phyloP scores from a whole-genome alignment of 2,113 vertebrate species.

The Epinephelus lanceolatus region DNA sequence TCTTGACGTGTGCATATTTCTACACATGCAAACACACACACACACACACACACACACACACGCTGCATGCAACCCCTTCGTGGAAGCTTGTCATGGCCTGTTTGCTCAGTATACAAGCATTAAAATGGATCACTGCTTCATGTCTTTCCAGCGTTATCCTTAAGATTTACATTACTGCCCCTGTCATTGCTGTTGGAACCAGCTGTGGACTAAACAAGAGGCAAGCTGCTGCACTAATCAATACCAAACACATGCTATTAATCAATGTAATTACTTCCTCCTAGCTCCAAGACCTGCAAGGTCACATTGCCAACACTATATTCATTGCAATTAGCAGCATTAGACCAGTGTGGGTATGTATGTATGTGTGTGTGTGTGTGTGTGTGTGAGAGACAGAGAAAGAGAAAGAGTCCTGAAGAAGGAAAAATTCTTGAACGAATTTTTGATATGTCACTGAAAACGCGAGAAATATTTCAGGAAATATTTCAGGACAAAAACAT shows the following conservation, averaged over 20 bases:
- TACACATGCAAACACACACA: background rate
- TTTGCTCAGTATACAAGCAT: conserved; percentile 25
- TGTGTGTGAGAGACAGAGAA: conserved; percentile 13
- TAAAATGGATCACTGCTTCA: conserved; percentile 31
- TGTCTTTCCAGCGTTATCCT: background rate
- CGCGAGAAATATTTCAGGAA: background rate
- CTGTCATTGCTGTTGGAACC: conserved; percentile 22
- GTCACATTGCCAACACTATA: conserved; percentile 37
- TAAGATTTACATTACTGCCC: conserved; percentile 9
- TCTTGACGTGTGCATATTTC: conserved; percentile 31
- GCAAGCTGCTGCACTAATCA: conserved; percentile 47
- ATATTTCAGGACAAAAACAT: background rate
- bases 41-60: background rate
- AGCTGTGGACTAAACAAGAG: conserved; percentile 39
- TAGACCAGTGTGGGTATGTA: background rate
- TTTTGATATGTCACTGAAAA: background rate
- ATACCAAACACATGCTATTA: conserved; percentile 66
- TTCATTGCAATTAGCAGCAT: conserved; percentile 24
- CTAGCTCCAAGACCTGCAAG: conserved; percentile 42
- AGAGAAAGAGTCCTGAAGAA: background rate
- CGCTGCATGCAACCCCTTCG: background rate
- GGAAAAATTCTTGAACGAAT: background rate
- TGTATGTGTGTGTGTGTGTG: conserved; percentile 7
- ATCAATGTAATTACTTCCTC: conserved; percentile 72
- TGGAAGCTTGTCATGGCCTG: conserved; percentile 9